Percentiles rank a stretch among this genome's conserved stretches.
phyloP scores from a whole-genome alignment of 2,113 vertebrate species.

The Bothrops jararaca region DNA sequence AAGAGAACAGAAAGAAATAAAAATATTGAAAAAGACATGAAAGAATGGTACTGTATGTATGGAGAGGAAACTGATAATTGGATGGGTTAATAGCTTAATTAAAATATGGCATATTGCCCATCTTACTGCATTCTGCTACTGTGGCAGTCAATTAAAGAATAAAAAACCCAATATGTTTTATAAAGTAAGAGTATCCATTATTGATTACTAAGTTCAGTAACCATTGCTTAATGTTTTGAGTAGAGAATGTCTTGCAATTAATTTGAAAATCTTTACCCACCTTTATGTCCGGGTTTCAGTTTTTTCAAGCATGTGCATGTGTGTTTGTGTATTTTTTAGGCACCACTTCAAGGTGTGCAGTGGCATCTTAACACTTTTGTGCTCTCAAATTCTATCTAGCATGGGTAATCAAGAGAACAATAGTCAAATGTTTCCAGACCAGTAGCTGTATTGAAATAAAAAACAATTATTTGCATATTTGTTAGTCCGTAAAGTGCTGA shows the following conservation, averaged over 20 bases:
- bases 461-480: neutral
- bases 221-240: neutral
- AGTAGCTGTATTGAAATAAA: neutral
- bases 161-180: neutral
- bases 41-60: neutral
- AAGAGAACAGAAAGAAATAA: slow-evolving; percentile 1
- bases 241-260: neutral
- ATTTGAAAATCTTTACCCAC: neutral
- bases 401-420: neutral
- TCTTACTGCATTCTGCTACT: neutral
- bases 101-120: neutral
- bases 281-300: neutral
- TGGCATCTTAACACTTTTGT: neutral
- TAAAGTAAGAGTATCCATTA: neutral
- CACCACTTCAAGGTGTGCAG: neutral
- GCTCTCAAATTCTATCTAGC: neutral
- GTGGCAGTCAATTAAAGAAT: neutral
- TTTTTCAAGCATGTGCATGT: neutral
- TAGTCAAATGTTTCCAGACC: neutral
- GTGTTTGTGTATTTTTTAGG: neutral
- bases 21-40: neutral
- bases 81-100: neutral
- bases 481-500: neutral
- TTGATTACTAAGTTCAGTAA: neutral
- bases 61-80: neutral